Evolutionary conservation across 2,888 invertebrate species (phyloP).

Genomic region (Sphaeridia pumilis): DNA sequence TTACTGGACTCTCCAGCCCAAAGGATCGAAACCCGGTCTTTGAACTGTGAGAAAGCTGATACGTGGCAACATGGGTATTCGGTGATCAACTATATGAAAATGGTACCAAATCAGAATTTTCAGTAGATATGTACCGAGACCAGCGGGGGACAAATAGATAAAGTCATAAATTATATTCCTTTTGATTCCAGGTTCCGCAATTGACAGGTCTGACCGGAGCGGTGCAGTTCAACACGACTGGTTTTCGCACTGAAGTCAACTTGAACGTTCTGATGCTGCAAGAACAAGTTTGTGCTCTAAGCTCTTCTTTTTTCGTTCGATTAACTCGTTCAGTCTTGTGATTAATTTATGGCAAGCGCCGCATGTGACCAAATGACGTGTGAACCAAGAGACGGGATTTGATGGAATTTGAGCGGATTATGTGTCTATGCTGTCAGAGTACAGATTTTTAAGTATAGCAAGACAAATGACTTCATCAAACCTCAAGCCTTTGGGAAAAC

Average conservation of each 20-base stretch:
- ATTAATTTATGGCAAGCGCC: too few relatives aligned
- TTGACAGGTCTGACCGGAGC: slow-evolving; percentile 84
- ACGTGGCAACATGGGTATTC: slow-evolving; percentile 91
- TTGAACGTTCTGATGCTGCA: slow-evolving; percentile 82
- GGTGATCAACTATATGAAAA: slow-evolving; percentile 92
- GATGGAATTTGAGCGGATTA: too few relatives aligned
- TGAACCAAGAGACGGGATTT: too few relatives aligned
- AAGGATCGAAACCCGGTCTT: slow-evolving; percentile 72
- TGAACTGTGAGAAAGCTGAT: slow-evolving; percentile 75
- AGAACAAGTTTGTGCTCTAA: slow-evolving; percentile 44
- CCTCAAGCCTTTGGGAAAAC: too few relatives aligned
- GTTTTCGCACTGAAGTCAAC: slow-evolving; percentile 79
- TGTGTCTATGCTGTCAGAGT: too few relatives aligned
- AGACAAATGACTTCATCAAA: too few relatives aligned
- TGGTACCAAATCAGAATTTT: too few relatives aligned
- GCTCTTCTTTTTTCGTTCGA: too few relatives aligned
- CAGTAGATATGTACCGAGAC: too few relatives aligned
- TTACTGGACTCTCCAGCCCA: slow-evolving; percentile 79
- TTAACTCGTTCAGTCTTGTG: too few relatives aligned
- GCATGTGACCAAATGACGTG: too few relatives aligned
- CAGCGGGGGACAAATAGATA: not conserved
- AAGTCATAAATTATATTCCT: not conserved
- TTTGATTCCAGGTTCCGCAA: slow-evolving; percentile 56
- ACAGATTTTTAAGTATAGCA: too few relatives aligned
- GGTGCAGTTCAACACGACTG: slow-evolving; percentile 86